Percentiles rank a stretch among this genome's conserved stretches.
phyloP scores from a whole-genome alignment of 2,888 invertebrate genomes.

The Anticlea derivata region DNA sequence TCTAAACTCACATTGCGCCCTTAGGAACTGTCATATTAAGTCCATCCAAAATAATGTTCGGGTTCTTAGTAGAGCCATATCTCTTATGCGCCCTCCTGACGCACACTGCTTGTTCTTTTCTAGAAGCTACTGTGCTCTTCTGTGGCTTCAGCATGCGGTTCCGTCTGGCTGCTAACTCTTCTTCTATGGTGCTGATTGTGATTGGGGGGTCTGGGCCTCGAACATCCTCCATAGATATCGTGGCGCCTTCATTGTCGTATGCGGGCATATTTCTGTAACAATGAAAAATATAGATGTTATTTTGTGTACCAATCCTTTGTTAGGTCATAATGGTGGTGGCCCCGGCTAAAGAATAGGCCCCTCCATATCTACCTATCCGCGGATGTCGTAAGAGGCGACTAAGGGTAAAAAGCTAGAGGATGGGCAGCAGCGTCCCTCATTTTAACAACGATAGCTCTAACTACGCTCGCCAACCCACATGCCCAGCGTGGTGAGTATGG shows the following conservation, averaged over 20 bases:
- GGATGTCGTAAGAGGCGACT: too few species aligned
- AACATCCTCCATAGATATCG: conserved; percentile 77
- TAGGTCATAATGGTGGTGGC: too few species aligned
- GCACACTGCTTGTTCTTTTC: conserved; percentile 92
- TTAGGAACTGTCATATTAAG: conserved; percentile 96
- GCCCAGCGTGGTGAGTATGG: too few species aligned
- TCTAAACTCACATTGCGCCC: conserved; percentile 88
- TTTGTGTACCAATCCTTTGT: too few species aligned
- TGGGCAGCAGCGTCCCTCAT: too few species aligned
- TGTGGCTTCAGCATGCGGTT: conserved; percentile 80
- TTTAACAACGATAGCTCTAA: too few species aligned
- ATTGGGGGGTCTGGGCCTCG: conserved; percentile 52
- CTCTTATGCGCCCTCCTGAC: conserved; percentile 92
- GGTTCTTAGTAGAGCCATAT: conserved; percentile 91
- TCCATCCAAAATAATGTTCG: conserved; percentile 92
- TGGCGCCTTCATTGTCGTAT: conserved; percentile 79
- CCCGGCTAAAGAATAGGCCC: too few species aligned
- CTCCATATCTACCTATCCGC: too few species aligned
- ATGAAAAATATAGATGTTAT: not conserved
- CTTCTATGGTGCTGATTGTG: conserved; percentile 63
- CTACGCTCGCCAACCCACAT: too few species aligned
- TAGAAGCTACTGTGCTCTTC: conserved; percentile 87
- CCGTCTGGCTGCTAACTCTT: conserved; percentile 60
- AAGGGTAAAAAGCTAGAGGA: too few species aligned
- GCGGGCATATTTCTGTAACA: conserved; percentile 63